Evolutionary conservation across 2,113 vertebrate genomes (phyloP).

Genomic region (Oophaga pumilio): DNA sequence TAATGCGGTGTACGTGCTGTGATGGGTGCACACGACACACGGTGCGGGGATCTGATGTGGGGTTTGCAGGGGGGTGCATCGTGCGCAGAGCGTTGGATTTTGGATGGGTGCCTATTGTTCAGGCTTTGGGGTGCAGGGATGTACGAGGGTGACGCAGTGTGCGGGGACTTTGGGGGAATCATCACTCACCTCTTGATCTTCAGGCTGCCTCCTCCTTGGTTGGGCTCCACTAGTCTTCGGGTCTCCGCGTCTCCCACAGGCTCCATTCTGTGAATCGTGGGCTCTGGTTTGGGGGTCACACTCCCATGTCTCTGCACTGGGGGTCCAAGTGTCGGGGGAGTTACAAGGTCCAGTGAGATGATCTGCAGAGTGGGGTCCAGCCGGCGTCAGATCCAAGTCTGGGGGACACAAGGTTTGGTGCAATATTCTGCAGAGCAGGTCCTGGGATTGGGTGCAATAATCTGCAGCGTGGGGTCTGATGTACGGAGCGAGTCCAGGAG

Average conservation of each 20-base stretch:
- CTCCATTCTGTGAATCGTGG: not conserved
- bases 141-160: not conserved
- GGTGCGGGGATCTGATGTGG: not conserved
- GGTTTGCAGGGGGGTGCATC: not conserved
- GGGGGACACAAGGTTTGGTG: not conserved
- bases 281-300: not conserved
- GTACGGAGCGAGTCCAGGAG: not conserved
- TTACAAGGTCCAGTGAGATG: no score
- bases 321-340: not conserved
- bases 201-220: not conserved
- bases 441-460: not conserved
- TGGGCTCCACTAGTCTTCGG: conserved; percentile 14
- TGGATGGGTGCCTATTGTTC: not conserved
- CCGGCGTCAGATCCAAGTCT: not conserved
- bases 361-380: not conserved
- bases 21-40: not conserved
- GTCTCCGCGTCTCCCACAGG: conserved; percentile 3
- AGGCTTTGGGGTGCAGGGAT: not conserved
- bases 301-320: not conserved
- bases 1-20: not conserved
- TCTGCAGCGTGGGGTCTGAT: not conserved
- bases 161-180: not conserved
- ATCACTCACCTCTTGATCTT: conserved; percentile 33
- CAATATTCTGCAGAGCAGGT: not conserved
- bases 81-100: not conserved